Percentiles rank a stretch among this genome's conserved stretches.
Conservation (phyloP, 2,888 invertebrate species). For the Troilus luridus region DNA sequence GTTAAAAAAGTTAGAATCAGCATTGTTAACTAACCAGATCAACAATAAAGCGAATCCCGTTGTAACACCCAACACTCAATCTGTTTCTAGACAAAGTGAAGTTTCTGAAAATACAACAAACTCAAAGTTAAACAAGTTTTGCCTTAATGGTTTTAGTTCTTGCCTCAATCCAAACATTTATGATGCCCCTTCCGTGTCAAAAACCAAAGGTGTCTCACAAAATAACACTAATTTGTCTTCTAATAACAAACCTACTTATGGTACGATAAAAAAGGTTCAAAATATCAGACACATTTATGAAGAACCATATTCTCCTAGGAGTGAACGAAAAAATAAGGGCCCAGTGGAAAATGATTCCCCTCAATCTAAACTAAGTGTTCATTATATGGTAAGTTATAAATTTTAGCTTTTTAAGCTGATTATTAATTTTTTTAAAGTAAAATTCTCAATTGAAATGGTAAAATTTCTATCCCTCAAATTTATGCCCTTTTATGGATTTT, state of each 20-base stretch:
- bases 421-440: background rate
- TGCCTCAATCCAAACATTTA: constrained; percentile 60
- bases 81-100: background rate
- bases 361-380: constrained; percentile 34
- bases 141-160: constrained; percentile 53
- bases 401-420: background rate
- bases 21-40: constrained; percentile 72
- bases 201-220: constrained; percentile 10
- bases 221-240: background rate
- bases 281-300: constrained; percentile 52
- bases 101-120: background rate
- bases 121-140: constrained; percentile 44
- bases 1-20: constrained; percentile 77
- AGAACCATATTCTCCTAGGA: constrained; percentile 57
- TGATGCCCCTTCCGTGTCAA: constrained; percentile 60
- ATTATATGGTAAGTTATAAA: constrained; percentile 43
- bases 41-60: background rate
- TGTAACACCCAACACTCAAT: background rate
- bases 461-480: background rate
- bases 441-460: background rate
- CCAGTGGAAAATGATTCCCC: background rate
- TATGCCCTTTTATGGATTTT: background rate
- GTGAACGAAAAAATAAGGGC: constrained; percentile 50
- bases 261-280: constrained; percentile 22
- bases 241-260: constrained; percentile 23